Percentiles rank a stretch among this genome's conserved stretches.
phyloP scores from a whole-genome alignment of 2,888 invertebrate species.

The Acronicta aceris region DNA sequence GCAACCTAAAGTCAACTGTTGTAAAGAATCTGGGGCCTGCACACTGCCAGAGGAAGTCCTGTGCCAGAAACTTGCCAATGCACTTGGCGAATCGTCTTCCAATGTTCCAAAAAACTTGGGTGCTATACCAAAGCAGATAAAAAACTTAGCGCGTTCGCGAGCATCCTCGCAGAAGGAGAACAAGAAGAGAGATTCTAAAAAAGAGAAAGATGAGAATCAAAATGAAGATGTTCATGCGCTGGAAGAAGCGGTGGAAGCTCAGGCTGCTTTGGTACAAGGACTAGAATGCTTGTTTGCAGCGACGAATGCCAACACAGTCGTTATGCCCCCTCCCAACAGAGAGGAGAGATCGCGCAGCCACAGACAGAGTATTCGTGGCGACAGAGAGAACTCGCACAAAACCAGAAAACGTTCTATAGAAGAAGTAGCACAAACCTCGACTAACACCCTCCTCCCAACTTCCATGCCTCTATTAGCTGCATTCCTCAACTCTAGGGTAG shows the following conservation, averaged over 20 bases:
- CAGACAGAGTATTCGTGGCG: conserved; percentile 83
- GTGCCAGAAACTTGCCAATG: conserved; percentile 75
- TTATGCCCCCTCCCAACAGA: conserved; percentile 82
- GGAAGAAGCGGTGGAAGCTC: conserved; percentile 87
- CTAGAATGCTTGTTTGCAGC: conserved; percentile 86
- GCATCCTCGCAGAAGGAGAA: conserved; percentile 90
- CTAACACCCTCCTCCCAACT: conserved; percentile 91
- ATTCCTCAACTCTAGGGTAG: conserved; percentile 90
- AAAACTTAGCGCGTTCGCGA: conserved; percentile 87
- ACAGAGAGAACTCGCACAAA: conserved; percentile 81
- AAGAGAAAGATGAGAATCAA: conserved; percentile 82
- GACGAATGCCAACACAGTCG: conserved; percentile 85
- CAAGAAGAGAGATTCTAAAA: conserved; percentile 85
- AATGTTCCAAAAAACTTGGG: conserved; percentile 91
- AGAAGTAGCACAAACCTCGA: conserved; percentile 91
- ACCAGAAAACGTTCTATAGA: conserved; percentile 87
- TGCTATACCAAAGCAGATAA: conserved; percentile 92
- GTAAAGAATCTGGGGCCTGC: conserved; percentile 67
- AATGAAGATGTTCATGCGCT: conserved; percentile 75
- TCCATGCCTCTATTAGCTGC: conserved; percentile 91
- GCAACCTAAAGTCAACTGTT: conserved; percentile 57
- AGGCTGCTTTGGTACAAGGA: conserved; percentile 89
- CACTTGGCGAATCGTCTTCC: conserved; percentile 82
- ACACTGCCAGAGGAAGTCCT: conserved; percentile 70
- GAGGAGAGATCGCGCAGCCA: conserved; percentile 79